These are phyloP conservation scores for Oxytorus armatus DNA, from an alignment of 2,888 invertebrate species.

Conservation along the genomic window DNA sequence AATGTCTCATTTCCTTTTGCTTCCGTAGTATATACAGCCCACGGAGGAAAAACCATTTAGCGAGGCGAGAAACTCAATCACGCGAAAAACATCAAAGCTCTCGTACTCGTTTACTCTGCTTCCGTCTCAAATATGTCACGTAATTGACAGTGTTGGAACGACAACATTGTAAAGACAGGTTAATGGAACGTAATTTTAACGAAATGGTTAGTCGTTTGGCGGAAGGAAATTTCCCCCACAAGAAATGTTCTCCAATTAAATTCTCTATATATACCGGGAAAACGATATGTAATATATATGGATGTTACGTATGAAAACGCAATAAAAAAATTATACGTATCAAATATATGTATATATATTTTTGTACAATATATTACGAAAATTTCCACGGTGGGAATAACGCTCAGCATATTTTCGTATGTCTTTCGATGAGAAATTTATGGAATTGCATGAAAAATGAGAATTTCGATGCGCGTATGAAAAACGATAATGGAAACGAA, in stretches of 20 bases:
- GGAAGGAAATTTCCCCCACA: neutral
- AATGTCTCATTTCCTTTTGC: conserved; percentile 50
- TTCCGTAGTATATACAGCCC: conserved; percentile 35
- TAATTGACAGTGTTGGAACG: conserved; percentile 22
- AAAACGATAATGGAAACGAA: too few relatives aligned
- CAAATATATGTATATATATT: too few relatives aligned
- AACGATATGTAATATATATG: too few relatives aligned
- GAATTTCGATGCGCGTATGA: too few relatives aligned
- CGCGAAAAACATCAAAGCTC: conserved; percentile 40
- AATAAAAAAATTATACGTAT: too few relatives aligned
- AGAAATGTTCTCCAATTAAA: neutral
- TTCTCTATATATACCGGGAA: too few relatives aligned
- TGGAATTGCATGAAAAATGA: too few relatives aligned
- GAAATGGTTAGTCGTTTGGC: conserved; percentile 2
- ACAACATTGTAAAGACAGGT: conserved; percentile 37
- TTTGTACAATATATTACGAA: too few relatives aligned
- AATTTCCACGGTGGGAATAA: too few relatives aligned
- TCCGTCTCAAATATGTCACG: conserved; percentile 3
- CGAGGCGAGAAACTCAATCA: conserved; percentile 47
- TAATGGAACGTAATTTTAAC: conserved; percentile 34
- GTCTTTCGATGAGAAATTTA: too few relatives aligned
- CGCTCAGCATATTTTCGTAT: too few relatives aligned
- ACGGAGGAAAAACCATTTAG: conserved; percentile 20
- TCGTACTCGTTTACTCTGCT: neutral
- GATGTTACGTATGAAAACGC: too few relatives aligned